Conservation (phyloP, 2,797 vertebrate species). For the Valencia hispanica region DNA sequence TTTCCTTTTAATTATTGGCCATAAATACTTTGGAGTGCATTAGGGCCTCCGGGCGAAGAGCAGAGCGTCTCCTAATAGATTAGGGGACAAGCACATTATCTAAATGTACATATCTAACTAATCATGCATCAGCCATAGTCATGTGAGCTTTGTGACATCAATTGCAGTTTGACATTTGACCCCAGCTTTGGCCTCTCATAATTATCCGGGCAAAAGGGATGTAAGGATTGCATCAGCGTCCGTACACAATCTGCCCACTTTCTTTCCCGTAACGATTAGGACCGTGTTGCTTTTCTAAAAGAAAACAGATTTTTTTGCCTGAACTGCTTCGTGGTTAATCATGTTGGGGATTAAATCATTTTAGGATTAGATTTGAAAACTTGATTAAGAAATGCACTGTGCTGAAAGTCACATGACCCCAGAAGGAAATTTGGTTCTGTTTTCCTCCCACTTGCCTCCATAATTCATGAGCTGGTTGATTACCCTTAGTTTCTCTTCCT, state of each 20-base stretch:
- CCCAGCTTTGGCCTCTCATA: conserved; percentile 59
- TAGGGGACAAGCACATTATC: conserved; percentile 82
- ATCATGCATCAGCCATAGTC: conserved; percentile 70
- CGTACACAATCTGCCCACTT: conserved; percentile 7
- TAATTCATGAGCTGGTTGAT: neutral
- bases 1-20: conserved; percentile 88
- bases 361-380: conserved; percentile 69
- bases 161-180: conserved; percentile 81
- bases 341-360: conserved; percentile 72
- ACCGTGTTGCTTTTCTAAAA: conserved; percentile 62
- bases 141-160: conserved; percentile 73
- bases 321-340: conserved; percentile 74
- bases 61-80: conserved; percentile 78
- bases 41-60: conserved; percentile 73
- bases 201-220: conserved; percentile 51
- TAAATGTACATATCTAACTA: conserved; percentile 84
- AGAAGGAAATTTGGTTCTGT: conserved; percentile 19
- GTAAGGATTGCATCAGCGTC: conserved; percentile 43
- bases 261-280: conserved; percentile 47
- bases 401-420: conserved; percentile 52
- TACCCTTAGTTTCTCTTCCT: neutral
- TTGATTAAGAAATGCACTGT: conserved; percentile 56
- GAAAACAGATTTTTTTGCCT: conserved; percentile 69
- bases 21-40: conserved; percentile 87
- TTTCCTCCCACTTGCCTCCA: conserved; percentile 15